Base-by-base conservation (phyloP, 2,113 vertebrate species). In the Mesocricetus auratus region DNA sequence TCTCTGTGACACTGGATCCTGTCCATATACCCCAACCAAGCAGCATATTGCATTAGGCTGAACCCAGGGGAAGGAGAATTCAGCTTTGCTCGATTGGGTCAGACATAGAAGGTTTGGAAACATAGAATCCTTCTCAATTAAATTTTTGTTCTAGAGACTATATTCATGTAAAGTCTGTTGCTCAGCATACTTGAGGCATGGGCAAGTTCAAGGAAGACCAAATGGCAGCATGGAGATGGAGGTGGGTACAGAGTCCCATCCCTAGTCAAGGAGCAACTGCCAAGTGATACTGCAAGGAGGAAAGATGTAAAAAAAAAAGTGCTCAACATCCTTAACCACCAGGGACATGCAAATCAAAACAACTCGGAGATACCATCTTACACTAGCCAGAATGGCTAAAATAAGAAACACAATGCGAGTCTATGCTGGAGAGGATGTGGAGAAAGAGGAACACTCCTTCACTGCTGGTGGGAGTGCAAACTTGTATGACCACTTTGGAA, bases 131-230 rank as follows among this genome's bases (percentile, higher is more conserved):
- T 73, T 86, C 88, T 94, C 64, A 73, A 33, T 36, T 11, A 91
- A 58, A 16, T 45, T 78, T 85, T 91, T 66, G 24, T 64, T 79
- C 56, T 26, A 17, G 12, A 74, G 73, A 71, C 11, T 47, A 81
- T 85, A 91, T 97, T 86, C 33, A 74, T 74, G 74, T 39, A 71
- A 91, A 92, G 66, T 60, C 31, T 24, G 3, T 53, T 79, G 12
- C 21, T 73, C 71, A 12, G 71, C n/a, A 42, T 42, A 73, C 71
- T 39, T 73, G n/a, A 73, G n/a, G 10, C 8, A 8, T 73, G 8
- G 22, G 21, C 21, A 73, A 73, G 71, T 22, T 39, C n/a, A 73
- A 73, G 71, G 17, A 19, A 24, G 8, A 73, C 21, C 9, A 39
- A 39, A 73, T 42, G n/a, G 36, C n/a, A 39, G 9, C 36, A 21